Evolutionary conservation across 2,113 vertebrate species (phyloP), one percentile per base, ranked within the genome.

Genomic region (Hucho hucho): DNA sequence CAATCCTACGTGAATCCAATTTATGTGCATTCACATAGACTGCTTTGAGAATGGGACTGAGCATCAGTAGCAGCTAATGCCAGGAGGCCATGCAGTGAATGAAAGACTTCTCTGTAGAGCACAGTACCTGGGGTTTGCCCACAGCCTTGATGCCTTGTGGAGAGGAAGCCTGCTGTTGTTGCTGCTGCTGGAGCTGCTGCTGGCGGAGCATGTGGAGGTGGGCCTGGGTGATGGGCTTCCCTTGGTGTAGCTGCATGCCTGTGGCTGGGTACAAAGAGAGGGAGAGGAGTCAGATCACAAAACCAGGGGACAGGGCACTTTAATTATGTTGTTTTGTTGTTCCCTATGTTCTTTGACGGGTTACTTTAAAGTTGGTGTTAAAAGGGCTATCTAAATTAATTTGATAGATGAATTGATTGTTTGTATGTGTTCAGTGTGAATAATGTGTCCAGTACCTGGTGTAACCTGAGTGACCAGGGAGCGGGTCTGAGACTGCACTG

Each of bases 181-280:
- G 93, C 63, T 90, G 90, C 67, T 85, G 87, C 78, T 95, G 95
- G 65, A 92, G 88, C 67, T 93, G 95, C 76, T 94, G 95, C 73
- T 96, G 93, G 64, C 97, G 91, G 49, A 98, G 86, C 61, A 93
- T 78, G 90, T 98, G 97, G 73, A 98, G 92, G 47, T 98, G 96
- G 5, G 96, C 94, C 0, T 89, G 92, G 0, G 91, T 92, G 81
- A 97, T 90, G 11, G 92, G 73, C 88, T 98, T 98, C 24, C 92
- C 92, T 0, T 93, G 87, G 56, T 70, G 85, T 43, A 96, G 74
- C 77, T 95, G 95, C 70, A 98, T 94, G 28, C 93, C 91, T 29
- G 95, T 73, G 6, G 94, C 91, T 89, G 87, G 49, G 76, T 91
- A 86, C 82, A 73, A 20, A 64, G 24, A 14, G 16, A 3, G 20